These are phyloP conservation scores for Lophochroa leadbeateri DNA, from an alignment of 2,113 vertebrate species.

Conservation along the genomic window DNA sequence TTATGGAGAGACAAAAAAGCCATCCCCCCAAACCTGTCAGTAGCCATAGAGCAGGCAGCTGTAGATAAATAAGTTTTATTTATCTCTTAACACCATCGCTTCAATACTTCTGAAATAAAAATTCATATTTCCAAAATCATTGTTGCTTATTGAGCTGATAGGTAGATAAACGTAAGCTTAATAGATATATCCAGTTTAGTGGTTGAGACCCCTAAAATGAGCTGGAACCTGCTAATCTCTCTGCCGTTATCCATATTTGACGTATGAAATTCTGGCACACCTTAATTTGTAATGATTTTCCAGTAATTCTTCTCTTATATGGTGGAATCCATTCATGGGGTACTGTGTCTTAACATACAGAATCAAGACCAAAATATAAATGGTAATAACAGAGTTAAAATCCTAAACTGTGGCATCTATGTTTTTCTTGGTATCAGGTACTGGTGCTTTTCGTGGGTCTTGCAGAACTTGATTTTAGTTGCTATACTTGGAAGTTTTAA, in stretches of 20 bases:
- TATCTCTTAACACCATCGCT: neutral
- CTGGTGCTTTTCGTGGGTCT: neutral
- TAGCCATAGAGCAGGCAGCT: neutral
- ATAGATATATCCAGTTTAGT: neutral
- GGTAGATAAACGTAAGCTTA: neutral
- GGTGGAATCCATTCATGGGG: neutral
- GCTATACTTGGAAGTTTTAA: neutral
- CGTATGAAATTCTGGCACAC: neutral
- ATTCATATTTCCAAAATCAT: neutral
- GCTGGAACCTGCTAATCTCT: neutral
- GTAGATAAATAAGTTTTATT: neutral
- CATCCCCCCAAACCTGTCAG: accelerated
- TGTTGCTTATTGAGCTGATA: neutral
- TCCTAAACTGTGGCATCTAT: neutral
- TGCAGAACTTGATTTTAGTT: neutral
- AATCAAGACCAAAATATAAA: neutral
- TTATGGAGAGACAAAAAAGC: neutral
- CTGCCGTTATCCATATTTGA: neutral
- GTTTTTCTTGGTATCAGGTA: neutral
- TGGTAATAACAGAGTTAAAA: neutral
- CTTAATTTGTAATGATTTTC: neutral
- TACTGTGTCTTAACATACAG: neutral
- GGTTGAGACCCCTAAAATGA: neutral
- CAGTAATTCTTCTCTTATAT: neutral
- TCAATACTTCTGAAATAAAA: neutral